Evolutionary conservation across 2,888 invertebrate genomes (phyloP).

Genomic region (Hydrotaea diabolus): DNA sequence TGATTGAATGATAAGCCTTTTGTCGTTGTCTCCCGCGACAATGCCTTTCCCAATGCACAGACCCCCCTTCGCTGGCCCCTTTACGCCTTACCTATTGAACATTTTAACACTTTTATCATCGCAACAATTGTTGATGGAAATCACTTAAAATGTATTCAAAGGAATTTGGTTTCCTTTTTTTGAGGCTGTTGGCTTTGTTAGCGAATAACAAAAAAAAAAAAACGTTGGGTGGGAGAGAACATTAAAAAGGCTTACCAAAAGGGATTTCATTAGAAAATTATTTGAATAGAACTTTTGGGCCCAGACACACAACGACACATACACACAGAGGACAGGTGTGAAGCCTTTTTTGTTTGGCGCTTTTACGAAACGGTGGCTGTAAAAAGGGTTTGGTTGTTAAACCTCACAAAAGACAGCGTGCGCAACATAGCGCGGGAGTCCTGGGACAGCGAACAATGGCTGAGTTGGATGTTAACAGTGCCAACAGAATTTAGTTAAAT

Average conservation of each 20-base stretch:
- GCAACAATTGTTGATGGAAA: conserved; percentile 48
- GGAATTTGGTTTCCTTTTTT: conserved; percentile 23
- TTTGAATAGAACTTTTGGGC: conserved; percentile 9
- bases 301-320: conserved; percentile 19
- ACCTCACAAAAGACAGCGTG: neutral
- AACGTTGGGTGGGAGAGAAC: neutral
- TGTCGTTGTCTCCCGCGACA: neutral
- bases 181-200: neutral
- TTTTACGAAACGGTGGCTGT: neutral
- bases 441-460: neutral
- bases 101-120: neutral
- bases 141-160: conserved; percentile 32
- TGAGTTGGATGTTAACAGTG: neutral
- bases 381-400: neutral
- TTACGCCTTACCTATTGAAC: neutral
- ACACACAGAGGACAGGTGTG: conserved; percentile 42
- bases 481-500: conserved; percentile 5
- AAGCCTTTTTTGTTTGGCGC: conserved; percentile 30
- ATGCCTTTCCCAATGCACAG: neutral
- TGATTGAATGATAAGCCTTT: conserved; percentile 13
- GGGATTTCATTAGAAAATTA: conserved; percentile 36
- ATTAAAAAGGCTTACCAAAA: conserved; percentile 39
- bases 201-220: neutral
- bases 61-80: neutral
- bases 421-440: neutral